Evolutionary conservation across 2,888 invertebrate species (phyloP).

Genomic region (Orthonevra nobilis): DNA sequence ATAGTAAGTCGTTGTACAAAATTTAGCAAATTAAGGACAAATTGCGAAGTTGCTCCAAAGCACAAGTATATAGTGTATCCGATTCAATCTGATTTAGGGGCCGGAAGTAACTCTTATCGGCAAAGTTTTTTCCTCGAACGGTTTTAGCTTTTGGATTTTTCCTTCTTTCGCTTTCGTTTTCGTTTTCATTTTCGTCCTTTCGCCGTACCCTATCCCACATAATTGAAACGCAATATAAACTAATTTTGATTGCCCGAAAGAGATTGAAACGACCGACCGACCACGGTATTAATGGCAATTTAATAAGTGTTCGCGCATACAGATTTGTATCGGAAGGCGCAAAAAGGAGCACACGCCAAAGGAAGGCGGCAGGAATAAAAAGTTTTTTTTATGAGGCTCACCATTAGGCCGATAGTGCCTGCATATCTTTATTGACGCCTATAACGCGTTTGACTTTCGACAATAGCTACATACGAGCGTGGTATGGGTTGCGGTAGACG

Average conservation of each 20-base stretch:
- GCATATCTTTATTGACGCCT: constrained; percentile 65
- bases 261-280: constrained; percentile 64
- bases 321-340: constrained; percentile 56
- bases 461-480: too few species aligned
- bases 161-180: not conserved
- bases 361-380: not conserved
- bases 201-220: too few species aligned
- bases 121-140: constrained; percentile 21
- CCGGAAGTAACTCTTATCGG: constrained; percentile 37
- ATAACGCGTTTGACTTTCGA: constrained; percentile 55
- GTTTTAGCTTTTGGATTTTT: not conserved
- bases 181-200: constrained; percentile 11
- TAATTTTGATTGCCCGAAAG: constrained; percentile 57
- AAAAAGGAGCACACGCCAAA: constrained; percentile 12
- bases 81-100: constrained; percentile 10
- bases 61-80: not conserved
- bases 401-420: constrained; percentile 36
- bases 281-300: constrained; percentile 59
- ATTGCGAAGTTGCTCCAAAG: constrained; percentile 27
- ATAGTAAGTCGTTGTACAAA: constrained; percentile 27
- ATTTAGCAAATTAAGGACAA: constrained; percentile 46
- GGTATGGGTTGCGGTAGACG: too few species aligned
- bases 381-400: constrained; percentile 35
- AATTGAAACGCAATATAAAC: constrained; percentile 66
- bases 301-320: constrained; percentile 65